These are phyloP conservation scores for Acanthurus lineatus DNA, from an alignment of 2,797 vertebrate genomes.

Conservation along the genomic window DNA sequence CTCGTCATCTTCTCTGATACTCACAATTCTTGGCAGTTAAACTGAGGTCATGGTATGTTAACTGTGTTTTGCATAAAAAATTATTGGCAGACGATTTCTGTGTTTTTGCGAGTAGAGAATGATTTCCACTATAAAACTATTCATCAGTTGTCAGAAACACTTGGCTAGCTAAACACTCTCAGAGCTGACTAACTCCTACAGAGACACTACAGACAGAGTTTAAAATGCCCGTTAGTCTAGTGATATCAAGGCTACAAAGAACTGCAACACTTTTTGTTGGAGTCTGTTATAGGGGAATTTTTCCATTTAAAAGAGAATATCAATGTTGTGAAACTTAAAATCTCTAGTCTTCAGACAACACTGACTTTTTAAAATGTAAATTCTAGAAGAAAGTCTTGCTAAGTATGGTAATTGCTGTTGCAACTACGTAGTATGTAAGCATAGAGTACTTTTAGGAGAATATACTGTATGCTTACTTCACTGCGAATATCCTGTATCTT, in stretches of 20 bases:
- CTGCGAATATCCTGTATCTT: background rate
- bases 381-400: background rate
- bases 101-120: background rate
- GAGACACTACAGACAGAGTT: background rate
- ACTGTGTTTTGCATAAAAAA: background rate
- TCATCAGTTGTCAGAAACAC: background rate
- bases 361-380: background rate
- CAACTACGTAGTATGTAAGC: background rate
- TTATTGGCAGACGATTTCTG: background rate
- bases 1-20: background rate
- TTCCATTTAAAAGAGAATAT: background rate
- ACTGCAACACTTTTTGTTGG: background rate
- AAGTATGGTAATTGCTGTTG: background rate
- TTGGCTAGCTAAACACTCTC: conserved; percentile 6
- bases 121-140: background rate
- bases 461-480: background rate
- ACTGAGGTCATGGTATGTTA: background rate
- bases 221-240: background rate
- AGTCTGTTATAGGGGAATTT: background rate
- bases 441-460: background rate
- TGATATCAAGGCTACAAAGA: background rate
- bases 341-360: background rate
- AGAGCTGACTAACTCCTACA: background rate
- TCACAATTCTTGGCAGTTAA: background rate
- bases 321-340: background rate